phyloP scores from a whole-genome alignment of 2,888 invertebrate genomes.

The Noctua comes region DNA sequence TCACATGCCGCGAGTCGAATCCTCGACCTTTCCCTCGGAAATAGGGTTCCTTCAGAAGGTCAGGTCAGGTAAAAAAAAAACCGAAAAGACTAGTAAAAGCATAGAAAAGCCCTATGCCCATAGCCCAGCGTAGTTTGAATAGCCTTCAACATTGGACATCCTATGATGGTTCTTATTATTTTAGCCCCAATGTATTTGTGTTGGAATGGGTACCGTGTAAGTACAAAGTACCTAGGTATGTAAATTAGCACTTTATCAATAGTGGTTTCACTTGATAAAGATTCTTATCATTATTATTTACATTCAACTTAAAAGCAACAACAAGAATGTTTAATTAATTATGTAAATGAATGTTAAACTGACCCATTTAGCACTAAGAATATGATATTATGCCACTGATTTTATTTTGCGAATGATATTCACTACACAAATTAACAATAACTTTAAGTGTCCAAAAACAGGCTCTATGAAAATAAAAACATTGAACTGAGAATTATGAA shows the following conservation, averaged over 20 bases:
- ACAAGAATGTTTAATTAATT: conserved; percentile 8
- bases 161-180: background rate
- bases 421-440: background rate
- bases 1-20: no score
- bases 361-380: background rate
- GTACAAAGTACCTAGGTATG: background rate
- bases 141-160: background rate
- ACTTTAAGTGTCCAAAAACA: background rate
- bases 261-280: conserved; percentile 18
- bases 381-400: conserved; percentile 1
- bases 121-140: background rate
- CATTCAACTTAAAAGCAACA: conserved; percentile 14
- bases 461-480: background rate
- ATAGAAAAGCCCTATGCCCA: background rate
- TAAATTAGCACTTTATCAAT: background rate
- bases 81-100: background rate
- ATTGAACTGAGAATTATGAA: background rate
- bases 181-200: background rate
- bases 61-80: background rate
- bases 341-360: conserved; percentile 1
- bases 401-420: background rate
- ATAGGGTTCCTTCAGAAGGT: background rate
- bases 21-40: background rate
- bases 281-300: conserved; percentile 27
- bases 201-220: background rate